Evolutionary conservation across 2,113 vertebrate species (phyloP).

Genomic region (Pseudolaguvia tuberculata): DNA sequence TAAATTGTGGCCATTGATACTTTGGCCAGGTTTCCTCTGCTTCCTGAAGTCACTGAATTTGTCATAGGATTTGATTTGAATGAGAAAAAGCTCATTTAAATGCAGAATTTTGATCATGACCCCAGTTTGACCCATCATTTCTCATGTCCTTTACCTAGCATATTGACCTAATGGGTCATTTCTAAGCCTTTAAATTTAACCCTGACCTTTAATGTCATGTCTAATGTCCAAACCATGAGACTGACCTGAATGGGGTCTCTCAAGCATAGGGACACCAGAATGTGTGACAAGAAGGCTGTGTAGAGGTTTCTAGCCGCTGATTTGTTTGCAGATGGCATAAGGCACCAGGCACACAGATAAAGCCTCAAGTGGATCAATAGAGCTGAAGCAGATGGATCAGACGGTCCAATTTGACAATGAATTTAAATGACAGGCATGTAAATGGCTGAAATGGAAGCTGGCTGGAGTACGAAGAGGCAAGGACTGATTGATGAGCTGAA

Average conservation of each 20-base stretch:
- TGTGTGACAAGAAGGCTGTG: background rate
- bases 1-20: no score
- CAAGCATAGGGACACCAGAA: slow-evolving; percentile 8
- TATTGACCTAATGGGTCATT: slow-evolving; percentile 24
- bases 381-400: slow-evolving; percentile 40
- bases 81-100: background rate
- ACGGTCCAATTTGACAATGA: slow-evolving; percentile 47
- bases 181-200: slow-evolving; percentile 26
- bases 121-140: slow-evolving; percentile 18
- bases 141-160: slow-evolving; percentile 30
- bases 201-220: slow-evolving; percentile 37
- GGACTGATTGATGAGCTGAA: slow-evolving; percentile 46
- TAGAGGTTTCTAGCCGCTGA: slow-evolving; percentile 15
- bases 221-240: slow-evolving; percentile 16
- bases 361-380: slow-evolving; percentile 48
- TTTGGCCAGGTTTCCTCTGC: no score
- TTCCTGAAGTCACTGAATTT: background rate
- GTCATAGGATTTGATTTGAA: background rate
- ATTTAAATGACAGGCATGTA: slow-evolving; percentile 46
- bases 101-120: slow-evolving; percentile 14
- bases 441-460: slow-evolving; percentile 39
- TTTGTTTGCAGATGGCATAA: slow-evolving; percentile 32
- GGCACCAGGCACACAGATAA: slow-evolving; percentile 43
- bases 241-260: slow-evolving; percentile 12
- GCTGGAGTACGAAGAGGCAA: slow-evolving; percentile 18